Conservation (phyloP, 2,888 invertebrate genomes). For the Dendrolimus pini region DNA sequence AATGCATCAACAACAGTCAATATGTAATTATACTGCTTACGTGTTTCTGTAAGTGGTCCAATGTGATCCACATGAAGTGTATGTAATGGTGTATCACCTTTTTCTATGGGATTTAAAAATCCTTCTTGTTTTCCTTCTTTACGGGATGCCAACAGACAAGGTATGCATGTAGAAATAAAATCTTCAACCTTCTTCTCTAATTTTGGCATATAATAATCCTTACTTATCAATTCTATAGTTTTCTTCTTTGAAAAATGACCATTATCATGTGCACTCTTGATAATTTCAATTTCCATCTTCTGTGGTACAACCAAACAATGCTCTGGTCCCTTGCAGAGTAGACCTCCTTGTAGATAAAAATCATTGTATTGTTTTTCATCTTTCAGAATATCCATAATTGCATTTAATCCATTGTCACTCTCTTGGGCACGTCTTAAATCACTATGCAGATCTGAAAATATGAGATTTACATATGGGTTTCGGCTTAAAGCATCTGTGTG, state of each 20-base stretch:
- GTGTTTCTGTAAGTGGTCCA: slow-evolving; percentile 30
- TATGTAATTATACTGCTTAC: slow-evolving; percentile 33
- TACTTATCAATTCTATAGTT: not conserved
- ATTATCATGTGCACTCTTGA: no score
- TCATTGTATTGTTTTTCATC: no score
- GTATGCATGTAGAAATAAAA: slow-evolving; percentile 12
- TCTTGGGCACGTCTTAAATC: no score
- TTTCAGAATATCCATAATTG: no score
- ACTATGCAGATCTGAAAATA: no score
- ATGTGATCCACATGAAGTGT: slow-evolving; percentile 37
- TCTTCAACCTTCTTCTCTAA: slow-evolving; percentile 9
- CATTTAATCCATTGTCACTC: no score
- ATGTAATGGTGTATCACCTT: slow-evolving; percentile 26
- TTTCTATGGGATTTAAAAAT: slow-evolving; percentile 22
- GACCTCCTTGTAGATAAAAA: no score
- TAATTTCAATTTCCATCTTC: no score
- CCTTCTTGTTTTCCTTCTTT: slow-evolving; percentile 19
- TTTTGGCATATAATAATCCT: slow-evolving; percentile 16
- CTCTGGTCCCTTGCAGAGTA: no score
- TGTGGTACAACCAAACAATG: no score
- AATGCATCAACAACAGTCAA: slow-evolving; percentile 35
- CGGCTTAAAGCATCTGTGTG: slow-evolving; percentile 17
- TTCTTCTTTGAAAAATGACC: no score
- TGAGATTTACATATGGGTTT: slow-evolving; percentile 4
- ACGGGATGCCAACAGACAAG: slow-evolving; percentile 12